Conservation (phyloP, 2,797 vertebrate species). For the Delichon dasypus region DNA sequence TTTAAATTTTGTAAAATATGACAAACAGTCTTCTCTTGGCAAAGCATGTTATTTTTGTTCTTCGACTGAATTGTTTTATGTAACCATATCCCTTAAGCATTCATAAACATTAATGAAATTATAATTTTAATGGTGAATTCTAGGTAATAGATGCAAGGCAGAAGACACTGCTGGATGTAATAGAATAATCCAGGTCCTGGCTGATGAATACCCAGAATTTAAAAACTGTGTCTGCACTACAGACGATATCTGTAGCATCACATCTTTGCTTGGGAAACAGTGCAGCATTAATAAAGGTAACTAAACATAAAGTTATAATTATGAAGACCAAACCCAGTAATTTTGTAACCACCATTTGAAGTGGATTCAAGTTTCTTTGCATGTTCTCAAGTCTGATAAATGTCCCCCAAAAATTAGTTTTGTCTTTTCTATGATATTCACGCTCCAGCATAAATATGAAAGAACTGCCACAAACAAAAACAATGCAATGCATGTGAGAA, state of each 20-base stretch:
- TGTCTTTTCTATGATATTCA: background rate
- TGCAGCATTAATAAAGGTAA: conserved; percentile 76
- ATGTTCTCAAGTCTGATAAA: background rate
- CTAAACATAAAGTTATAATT: background rate
- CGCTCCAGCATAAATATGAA: background rate
- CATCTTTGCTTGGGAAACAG: conserved; percentile 72
- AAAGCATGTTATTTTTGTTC: background rate
- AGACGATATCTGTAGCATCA: conserved; percentile 75
- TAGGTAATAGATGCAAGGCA: conserved; percentile 81
- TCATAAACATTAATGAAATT: conserved; percentile 3
- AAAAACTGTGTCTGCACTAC: conserved; percentile 79
- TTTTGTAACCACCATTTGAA: background rate
- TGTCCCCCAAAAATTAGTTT: fast-evolving
- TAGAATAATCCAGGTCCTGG: conserved; percentile 76
- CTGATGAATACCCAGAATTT: conserved; percentile 75
- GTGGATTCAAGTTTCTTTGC: background rate
- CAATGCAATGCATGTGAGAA: background rate
- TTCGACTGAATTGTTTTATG: conserved; percentile 23
- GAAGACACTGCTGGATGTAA: conserved; percentile 79
- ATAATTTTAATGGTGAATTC: conserved; percentile 51
- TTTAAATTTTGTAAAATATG: background rate
- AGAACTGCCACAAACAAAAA: background rate
- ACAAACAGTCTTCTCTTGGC: background rate
- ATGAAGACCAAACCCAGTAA: background rate
- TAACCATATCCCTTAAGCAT: background rate